Conservation (phyloP, 2,797 vertebrate species). For the Myotis myotis region DNA sequence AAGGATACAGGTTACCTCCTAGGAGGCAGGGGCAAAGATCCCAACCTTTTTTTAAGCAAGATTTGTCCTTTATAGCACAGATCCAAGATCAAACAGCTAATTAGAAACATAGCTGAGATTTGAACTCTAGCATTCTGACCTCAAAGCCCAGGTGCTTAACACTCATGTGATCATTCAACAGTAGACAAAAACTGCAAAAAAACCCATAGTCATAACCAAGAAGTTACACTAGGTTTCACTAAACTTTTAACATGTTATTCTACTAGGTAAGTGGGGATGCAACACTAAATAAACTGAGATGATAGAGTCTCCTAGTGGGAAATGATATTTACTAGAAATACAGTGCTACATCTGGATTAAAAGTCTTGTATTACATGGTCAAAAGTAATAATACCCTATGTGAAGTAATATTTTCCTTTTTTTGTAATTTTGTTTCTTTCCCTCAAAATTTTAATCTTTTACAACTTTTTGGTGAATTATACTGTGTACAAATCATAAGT, state of each 20-base stretch:
- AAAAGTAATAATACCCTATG: neutral
- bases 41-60: neutral
- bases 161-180: neutral
- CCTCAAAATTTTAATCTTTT: neutral
- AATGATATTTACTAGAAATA: neutral
- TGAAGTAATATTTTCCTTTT: neutral
- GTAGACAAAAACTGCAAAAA: neutral
- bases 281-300: neutral
- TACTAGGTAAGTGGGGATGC: neutral
- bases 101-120: neutral
- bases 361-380: neutral
- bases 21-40: neutral
- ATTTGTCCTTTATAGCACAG: neutral
- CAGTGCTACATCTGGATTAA: neutral
- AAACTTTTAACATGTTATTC: neutral
- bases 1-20: neutral
- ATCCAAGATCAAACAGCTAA: neutral
- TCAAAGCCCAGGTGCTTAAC: neutral
- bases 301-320: neutral
- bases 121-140: neutral
- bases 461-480: neutral
- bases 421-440: neutral
- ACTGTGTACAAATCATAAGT: neutral
- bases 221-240: neutral
- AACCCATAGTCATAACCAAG: neutral